Base-by-base conservation (phyloP, 2,113 vertebrate species). In the Candoia aspera region DNA sequence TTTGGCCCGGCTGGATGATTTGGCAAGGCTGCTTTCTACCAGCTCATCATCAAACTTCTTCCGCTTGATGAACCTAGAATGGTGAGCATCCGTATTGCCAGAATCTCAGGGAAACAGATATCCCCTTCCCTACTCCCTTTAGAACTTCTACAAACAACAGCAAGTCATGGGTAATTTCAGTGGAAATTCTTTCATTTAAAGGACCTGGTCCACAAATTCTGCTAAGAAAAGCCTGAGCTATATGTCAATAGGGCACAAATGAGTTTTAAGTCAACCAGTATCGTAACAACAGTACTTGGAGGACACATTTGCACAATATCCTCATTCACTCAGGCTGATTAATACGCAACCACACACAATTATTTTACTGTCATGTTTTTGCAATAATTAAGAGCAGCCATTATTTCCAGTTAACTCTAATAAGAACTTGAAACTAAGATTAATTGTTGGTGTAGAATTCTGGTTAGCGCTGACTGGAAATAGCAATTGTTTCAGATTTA, bases 31-130 rank as follows among this genome's bases (percentile, higher is more conserved):
- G 97, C 99, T 99, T 96, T 99, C 99, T 92, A 99, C 99, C 94
- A 99, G 96, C 94, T 99, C 99, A 97, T 99, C 99, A 29, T 99
- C 99, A 95, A 99, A 99, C 95, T 99, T 99, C 97, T 99, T 99
- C 94, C 99, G 97, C 95, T 99, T 99, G 97, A 99, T 99, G 92
- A 99, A 99, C 95, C 99, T 99, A 91, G 37, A 6, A 49, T n/a
- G 8, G n/a, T 0, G 5, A 6, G 9, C 33, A 53, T n/a, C 91
- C 86, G 53, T 42, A 23, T 26, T 84, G 42, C 46, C 17, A 13
- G 53, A 84, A 8, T 37, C 19, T 62, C 15, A n/a, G 8, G 15
- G 26, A 92, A 84, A 13, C 53, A 6, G 13, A 6, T 8, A 8
- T 10, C 37, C 23, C n/a, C 17, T 29, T 23, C 86, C 60, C 1